These are phyloP conservation scores for Fundulus diaphanus DNA, from an alignment of 2,797 vertebrate genomes.

Conservation along the genomic window DNA sequence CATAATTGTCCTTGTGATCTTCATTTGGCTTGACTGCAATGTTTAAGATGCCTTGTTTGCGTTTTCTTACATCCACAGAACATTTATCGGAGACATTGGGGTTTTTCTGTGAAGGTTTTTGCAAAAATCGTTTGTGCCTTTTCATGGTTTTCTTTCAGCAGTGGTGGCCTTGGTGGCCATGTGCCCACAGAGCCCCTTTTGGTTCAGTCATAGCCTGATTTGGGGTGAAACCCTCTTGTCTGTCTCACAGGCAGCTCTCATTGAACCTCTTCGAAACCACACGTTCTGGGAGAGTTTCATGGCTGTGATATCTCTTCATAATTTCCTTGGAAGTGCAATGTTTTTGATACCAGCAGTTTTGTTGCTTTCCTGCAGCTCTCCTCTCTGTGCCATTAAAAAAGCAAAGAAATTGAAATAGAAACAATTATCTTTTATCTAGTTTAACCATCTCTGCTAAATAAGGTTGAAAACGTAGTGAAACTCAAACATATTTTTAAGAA, in stretches of 20 bases:
- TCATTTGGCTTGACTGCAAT: background rate
- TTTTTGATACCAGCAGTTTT: background rate
- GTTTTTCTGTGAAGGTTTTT: background rate
- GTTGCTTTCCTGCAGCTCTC: background rate
- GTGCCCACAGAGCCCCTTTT: slow-evolving; percentile 5
- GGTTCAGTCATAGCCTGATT: background rate
- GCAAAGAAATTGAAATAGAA: background rate
- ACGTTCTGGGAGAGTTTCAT: background rate
- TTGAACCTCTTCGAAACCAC: background rate
- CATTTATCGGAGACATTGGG: background rate
- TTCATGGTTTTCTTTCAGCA: background rate
- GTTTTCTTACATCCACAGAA: background rate
- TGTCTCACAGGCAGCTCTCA: background rate
- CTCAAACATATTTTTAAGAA: background rate
- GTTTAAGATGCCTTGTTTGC: background rate
- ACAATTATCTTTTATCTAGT: background rate
- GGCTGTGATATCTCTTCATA: background rate
- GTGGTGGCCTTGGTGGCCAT: background rate
- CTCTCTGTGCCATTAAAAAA: background rate
- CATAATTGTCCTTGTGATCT: background rate
- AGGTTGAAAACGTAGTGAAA: background rate
- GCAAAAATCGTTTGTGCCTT: background rate
- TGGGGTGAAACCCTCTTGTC: background rate
- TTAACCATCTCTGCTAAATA: background rate
- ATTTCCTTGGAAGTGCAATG: background rate